Conservation (phyloP, 2,888 invertebrate species). For the Galerucella pusilla region DNA sequence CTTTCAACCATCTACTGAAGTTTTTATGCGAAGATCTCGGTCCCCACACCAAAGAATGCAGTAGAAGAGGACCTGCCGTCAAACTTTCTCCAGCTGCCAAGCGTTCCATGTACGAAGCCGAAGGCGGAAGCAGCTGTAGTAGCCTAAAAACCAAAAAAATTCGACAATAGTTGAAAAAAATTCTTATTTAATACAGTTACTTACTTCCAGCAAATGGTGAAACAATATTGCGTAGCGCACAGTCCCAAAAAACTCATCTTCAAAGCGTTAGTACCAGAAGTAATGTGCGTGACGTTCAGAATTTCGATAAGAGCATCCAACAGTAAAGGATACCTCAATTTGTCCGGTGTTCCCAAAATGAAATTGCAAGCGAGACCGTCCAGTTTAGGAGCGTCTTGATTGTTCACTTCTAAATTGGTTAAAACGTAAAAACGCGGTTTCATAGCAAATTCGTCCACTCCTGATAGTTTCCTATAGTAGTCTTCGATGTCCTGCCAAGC, state of each 20-base stretch:
- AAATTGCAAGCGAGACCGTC: conserved; percentile 95
- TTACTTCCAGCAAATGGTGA: conserved; percentile 85
- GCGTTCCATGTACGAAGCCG: conserved; percentile 86
- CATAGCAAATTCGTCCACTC: conserved; percentile 76
- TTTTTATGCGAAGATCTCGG: conserved; percentile 86
- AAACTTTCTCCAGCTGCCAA: conserved; percentile 75
- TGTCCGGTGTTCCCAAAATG: conserved; percentile 91
- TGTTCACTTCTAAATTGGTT: conserved; percentile 78
- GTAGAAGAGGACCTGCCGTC: conserved; percentile 75
- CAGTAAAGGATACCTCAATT: conserved; percentile 86
- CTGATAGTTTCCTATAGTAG: conserved; percentile 73
- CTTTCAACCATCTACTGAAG: conserved; percentile 90
- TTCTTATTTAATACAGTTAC: conserved; percentile 16
- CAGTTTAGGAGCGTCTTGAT: conserved; percentile 88
- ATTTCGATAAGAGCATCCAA: conserved; percentile 88
- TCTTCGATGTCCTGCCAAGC: conserved; percentile 83
- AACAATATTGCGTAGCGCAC: conserved; percentile 91
- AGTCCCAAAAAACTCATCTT: conserved; percentile 72
- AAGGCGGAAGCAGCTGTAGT: conserved; percentile 88
- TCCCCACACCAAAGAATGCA: conserved; percentile 91
- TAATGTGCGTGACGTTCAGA: conserved; percentile 82
- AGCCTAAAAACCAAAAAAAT: conserved; percentile 68
- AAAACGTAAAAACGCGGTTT: conserved; percentile 93
- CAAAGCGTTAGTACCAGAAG: conserved; percentile 60
- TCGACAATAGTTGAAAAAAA: neutral